Percentiles rank a stretch among this genome's conserved stretches.
Evolutionary conservation across 2,888 invertebrate genomes (phyloP).

Genomic region (Eudasyphora cyanicolor): DNA sequence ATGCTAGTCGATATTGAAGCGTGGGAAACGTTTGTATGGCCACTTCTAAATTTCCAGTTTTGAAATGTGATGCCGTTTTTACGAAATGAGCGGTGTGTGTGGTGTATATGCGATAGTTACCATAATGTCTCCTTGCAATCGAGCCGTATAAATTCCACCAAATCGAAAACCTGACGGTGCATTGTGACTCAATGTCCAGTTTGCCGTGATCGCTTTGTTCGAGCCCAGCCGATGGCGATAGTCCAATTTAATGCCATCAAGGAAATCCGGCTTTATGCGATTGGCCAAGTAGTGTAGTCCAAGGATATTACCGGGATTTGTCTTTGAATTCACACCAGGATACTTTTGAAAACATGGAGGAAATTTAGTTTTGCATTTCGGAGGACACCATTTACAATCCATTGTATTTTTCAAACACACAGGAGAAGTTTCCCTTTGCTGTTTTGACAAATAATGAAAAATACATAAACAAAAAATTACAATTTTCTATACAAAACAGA

Average conservation of each 20-base stretch:
- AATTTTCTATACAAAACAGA: too few species aligned
- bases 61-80: too few species aligned
- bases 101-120: constrained; percentile 69
- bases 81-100: too few species aligned
- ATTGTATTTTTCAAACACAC: too few species aligned
- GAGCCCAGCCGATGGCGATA: constrained; percentile 74
- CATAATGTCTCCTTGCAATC: constrained; percentile 73
- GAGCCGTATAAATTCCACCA: constrained; percentile 76
- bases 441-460: too few species aligned
- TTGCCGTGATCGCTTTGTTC: constrained; percentile 74
- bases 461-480: too few species aligned
- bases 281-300: constrained; percentile 77
- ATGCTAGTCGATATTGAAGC: too few species aligned
- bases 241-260: constrained; percentile 77
- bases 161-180: constrained; percentile 78
- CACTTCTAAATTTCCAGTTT: too few species aligned
- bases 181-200: constrained; percentile 77
- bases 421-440: too few species aligned
- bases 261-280: constrained; percentile 77
- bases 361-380: constrained; percentile 70
- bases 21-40: too few species aligned
- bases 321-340: constrained; percentile 70
- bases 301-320: constrained; percentile 78
- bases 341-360: constrained; percentile 74
- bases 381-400: constrained; percentile 68